A percentile compares a stretch with the other conserved stretches of the same genome.
Evolutionary conservation across 2,888 invertebrate genomes (phyloP).

Genomic region (Drosophila colorata): DNA sequence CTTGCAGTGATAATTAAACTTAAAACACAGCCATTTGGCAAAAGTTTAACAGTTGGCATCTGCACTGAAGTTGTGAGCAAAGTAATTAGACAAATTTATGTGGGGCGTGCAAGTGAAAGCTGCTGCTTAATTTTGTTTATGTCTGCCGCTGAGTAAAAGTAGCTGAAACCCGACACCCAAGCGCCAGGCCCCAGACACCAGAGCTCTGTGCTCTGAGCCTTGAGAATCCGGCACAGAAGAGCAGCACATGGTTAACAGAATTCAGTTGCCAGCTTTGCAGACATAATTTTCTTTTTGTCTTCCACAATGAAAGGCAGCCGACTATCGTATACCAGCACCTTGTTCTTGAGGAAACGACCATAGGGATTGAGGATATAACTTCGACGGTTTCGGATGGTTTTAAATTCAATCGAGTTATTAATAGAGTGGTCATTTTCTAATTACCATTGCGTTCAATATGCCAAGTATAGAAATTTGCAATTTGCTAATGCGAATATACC

Average conservation of each 20-base stretch:
- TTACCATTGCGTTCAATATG: neutral
- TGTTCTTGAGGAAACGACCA: neutral
- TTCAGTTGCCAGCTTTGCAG: constrained; percentile 25
- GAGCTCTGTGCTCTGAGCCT: neutral
- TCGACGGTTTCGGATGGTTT: neutral
- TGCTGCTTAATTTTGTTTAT: constrained; percentile 61
- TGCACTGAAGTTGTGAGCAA: constrained; percentile 51
- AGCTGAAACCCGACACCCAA: constrained; percentile 31
- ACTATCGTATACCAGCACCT: neutral
- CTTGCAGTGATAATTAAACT: constrained; percentile 54
- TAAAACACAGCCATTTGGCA: constrained; percentile 57
- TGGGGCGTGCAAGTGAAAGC: constrained; percentile 50
- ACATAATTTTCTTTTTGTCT: constrained; percentile 7
- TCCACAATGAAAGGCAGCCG: neutral
- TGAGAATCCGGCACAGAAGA: neutral
- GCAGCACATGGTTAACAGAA: constrained; percentile 26
- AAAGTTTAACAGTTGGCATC: constrained; percentile 54
- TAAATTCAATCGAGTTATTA: neutral
- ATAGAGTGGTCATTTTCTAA: no score
- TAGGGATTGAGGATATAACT: neutral
- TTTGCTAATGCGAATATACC: neutral
- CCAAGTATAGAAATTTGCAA: neutral
- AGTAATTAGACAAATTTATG: constrained; percentile 66
- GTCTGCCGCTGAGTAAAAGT: constrained; percentile 41
- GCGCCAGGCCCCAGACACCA: neutral